Evolutionary conservation across 2,797 vertebrate genomes (phyloP).

Genomic region (Chaenodraco wilsoni): DNA sequence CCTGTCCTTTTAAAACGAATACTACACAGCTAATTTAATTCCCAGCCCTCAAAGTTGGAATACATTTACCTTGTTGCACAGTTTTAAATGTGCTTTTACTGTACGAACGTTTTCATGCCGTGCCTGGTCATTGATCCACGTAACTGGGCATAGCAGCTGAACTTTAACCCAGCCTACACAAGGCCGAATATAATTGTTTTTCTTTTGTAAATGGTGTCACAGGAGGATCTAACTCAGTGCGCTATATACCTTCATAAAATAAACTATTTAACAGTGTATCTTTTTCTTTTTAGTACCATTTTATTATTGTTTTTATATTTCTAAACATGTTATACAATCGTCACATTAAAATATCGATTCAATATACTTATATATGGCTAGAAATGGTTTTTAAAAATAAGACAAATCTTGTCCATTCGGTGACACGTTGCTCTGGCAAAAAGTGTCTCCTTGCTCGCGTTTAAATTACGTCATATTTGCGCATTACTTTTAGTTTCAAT

Average conservation of each 20-base stretch:
- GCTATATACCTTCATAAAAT: background rate
- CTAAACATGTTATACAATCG: no score
- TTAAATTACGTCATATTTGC: background rate
- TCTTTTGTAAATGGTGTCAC: background rate
- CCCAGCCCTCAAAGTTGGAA: no score
- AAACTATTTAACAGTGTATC: background rate
- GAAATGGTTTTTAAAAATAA: background rate
- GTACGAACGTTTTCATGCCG: background rate
- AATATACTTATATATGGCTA: background rate
- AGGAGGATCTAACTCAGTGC: background rate
- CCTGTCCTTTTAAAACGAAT: background rate
- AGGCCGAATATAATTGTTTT: background rate
- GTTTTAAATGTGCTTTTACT: background rate
- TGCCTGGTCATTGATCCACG: background rate
- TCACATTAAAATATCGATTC: background rate
- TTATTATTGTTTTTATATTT: background rate
- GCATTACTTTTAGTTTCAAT: background rate
- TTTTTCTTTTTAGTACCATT: background rate
- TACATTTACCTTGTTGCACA: background rate
- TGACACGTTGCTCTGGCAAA: background rate
- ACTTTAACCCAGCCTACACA: conserved; percentile 1
- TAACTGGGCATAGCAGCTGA: background rate
- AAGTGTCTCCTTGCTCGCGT: background rate
- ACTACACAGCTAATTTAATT: background rate
- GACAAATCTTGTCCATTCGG: background rate